Evolutionary conservation across 2,797 vertebrate genomes (phyloP), one percentile per base, ranked within the genome.

Genomic region (Anguilla anguilla): DNA sequence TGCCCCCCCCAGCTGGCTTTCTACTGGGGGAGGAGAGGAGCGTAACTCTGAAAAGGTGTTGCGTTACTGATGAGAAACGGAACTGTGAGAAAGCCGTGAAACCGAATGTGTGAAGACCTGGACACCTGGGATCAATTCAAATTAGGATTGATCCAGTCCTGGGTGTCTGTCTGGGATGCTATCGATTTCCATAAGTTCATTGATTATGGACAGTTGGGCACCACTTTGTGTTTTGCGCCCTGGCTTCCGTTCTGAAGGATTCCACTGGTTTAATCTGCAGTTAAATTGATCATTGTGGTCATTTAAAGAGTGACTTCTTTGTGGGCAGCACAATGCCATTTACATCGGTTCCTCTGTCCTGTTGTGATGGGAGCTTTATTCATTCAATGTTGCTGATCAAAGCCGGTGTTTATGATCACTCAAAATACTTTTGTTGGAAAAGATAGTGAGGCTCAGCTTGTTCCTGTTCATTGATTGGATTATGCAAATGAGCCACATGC

Each of bases 101-200:
- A 53, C 13, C 31, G 15, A 35, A 28, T 51, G 79, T 83, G 55
- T 39, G 67, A n/a, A 64, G 11, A 13, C 43, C 59, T 35, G 43
- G 7, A 85, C 28, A 6, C 31, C 39, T 3, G 39, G 86, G 49
- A 67, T 31, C 57, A 51, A 87, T 83, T 83, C 59, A 64, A 83
- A 87, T 83, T 53, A 83, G 59, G 59, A 87, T 87, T 87, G 86
- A 87, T 87, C 59, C 28, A 43, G 15, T 55, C 5, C 15, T n/a
- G 61, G 15, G 31, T 28, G 49, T 46, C 43, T 69, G 79, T 57
- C 53, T n/a, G 25, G 11, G 28, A 35, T 39, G 53, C 25, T 25
- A 43, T 53, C 25, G n/a, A 85, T 84, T 77, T 85, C 35, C 69
- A 88, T 88, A 88, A 55, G 64, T 74, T 59, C 35, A 85, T 85